These are phyloP conservation scores for Tenthredo mesomela DNA, from an alignment of 2,888 invertebrate species.

Conservation along the genomic window DNA sequence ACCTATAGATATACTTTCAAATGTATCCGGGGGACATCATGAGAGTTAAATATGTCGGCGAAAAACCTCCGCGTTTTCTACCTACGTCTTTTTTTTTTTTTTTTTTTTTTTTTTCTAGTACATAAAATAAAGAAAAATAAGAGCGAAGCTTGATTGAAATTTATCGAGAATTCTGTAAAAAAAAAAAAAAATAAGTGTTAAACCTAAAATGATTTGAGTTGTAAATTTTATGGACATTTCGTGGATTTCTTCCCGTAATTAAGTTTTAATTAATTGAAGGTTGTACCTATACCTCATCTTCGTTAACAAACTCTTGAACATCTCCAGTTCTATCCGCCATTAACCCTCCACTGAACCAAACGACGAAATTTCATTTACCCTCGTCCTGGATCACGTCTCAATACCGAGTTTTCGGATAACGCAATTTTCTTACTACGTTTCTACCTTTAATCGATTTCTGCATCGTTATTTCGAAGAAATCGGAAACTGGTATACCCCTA, in stretches of 20 bases:
- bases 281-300: background rate
- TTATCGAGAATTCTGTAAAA: no score
- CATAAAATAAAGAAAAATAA: background rate
- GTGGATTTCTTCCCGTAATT: background rate
- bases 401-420: slow-evolving; percentile 37
- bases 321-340: slow-evolving; percentile 3
- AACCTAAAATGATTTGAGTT: background rate
- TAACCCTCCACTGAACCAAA: slow-evolving; percentile 25
- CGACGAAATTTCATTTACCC: slow-evolving; percentile 45
- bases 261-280: slow-evolving; percentile 16
- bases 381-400: slow-evolving; percentile 25
- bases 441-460: background rate
- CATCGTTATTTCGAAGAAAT: background rate
- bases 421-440: background rate
- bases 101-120: background rate
- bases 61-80: background rate
- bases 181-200: no score
- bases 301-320: background rate
- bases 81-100: background rate
- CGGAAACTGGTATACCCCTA: background rate
- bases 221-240: background rate
- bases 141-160: background rate
- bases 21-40: background rate
- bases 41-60: background rate
- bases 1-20: background rate